Evolutionary conservation across 2,888 invertebrate species (phyloP), one percentile per base, ranked within the genome.

Genomic region (Empis livida): DNA sequence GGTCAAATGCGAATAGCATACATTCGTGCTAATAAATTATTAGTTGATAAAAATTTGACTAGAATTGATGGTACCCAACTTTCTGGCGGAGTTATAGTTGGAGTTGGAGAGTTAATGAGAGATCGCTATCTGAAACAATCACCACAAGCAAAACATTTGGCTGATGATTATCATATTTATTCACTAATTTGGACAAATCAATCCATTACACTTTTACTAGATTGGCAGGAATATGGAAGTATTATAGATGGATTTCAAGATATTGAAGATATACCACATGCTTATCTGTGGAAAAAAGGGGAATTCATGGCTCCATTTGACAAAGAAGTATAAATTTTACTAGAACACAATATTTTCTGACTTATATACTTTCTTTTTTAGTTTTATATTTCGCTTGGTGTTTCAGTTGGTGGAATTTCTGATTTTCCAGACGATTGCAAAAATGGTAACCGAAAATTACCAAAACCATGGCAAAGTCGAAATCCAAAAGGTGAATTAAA

Each of bases 381-480:
- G 20, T 20, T 20, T 6, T 6, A 20, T 5, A 5, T 65, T 78
- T n/a, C n/a, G n/a, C n/a, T n/a, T n/a, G n/a, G n/a, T n/a, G n/a
- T n/a, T n/a, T n/a, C n/a, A n/a, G n/a, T n/a, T n/a, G n/a, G n/a
- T n/a, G n/a, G n/a, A n/a, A n/a, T n/a, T 5, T 74, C 77, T 40
- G 79, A 79, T 58, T 88, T 87, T 62, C 74, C 79, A 0, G 84
- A 89, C 56, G 55, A 54, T 1, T 54, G 56, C 5, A 44, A 50
- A 14, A 55, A 56, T 23, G 53, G 53, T 15, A 41, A 47, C 10
- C 46, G 49, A 1, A 43, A 13, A 13, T n/a, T 50, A 49, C 15
- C 6, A 6, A 91, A 90, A 61, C 89, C 89, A 0, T 91, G 90
- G 89, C 67, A 51, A 20, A 87, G 88, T 61, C 63, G 63, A 4